phyloP scores from a whole-genome alignment of 2,113 vertebrate species.

The Gymnocephalus cernua region DNA sequence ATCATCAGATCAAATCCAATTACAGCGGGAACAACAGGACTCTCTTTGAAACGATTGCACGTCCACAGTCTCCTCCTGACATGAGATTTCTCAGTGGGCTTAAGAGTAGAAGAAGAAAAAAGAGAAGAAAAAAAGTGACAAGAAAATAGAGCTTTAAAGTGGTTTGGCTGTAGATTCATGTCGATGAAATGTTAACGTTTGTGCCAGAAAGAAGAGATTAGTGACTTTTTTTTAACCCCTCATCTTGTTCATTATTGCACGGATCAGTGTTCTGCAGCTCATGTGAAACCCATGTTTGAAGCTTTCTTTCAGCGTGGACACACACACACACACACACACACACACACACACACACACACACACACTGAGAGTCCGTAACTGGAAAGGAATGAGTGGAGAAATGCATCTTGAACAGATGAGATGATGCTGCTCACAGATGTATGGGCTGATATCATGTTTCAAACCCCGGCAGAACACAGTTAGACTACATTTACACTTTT shows the following conservation, averaged over 20 bases:
- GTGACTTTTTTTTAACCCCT: slow-evolving; percentile 18
- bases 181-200: slow-evolving; percentile 33
- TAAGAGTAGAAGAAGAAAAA: not conserved
- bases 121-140: not conserved
- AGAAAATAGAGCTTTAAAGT: slow-evolving; percentile 10
- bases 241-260: slow-evolving; percentile 54
- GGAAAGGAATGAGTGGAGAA: slow-evolving; percentile 66
- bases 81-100: not conserved
- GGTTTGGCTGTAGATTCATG: slow-evolving; percentile 12
- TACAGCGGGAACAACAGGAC: slow-evolving; percentile 23
- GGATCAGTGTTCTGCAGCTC: slow-evolving; percentile 67
- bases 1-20: slow-evolving; percentile 34
- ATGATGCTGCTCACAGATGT: slow-evolving; percentile 62
- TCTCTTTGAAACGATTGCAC: slow-evolving; percentile 8
- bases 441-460: slow-evolving; percentile 63
- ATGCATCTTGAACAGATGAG: slow-evolving; percentile 53
- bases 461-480: slow-evolving; percentile 16
- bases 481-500: slow-evolving; percentile 26
- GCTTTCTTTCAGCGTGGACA: slow-evolving; percentile 51
- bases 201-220: slow-evolving; percentile 43
- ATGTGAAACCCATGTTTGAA: slow-evolving; percentile 66
- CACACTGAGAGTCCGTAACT: slow-evolving; percentile 39
- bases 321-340: slow-evolving; percentile 28
- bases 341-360: slow-evolving; percentile 12
- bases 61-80: slow-evolving; percentile 4